Base-by-base conservation (phyloP, 1,140 invertebrate genomes). In the Hyles vespertilio region DNA sequence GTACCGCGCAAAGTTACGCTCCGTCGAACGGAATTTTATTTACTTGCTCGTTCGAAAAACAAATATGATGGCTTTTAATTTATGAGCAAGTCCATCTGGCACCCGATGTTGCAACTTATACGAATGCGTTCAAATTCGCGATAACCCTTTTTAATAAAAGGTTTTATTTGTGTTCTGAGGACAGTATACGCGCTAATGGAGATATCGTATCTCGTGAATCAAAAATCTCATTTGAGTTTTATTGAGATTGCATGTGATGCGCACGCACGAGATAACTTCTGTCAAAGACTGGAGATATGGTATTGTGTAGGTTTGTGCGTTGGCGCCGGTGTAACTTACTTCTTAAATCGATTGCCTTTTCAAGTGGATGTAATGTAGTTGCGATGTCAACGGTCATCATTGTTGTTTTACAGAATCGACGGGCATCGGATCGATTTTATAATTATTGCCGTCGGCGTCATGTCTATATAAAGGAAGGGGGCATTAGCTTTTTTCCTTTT, bases 51-150 rank as follows among this genome's bases (percentile, higher is more conserved):
- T 83, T 80, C 74, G 74, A 78, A 82, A 85, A 85, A 81, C 77
- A 86, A 86, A 88, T 86, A 84, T 85, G 79, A 88, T 78, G 73
- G 77, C 79, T 77, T 86, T 82, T 86, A 86, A 86, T 87, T 87
- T 86, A 86, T 86, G 77, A 82, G 69, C 68, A 64, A 60, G 72
- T 73, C 75, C 68, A 69, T 63, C 65, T 62, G 64, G 69, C 72
- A 70, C 58, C 65, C 69, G 67, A 67, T 66, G 59, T 66, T 63
- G 70, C 55, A 70, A 57, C 12, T 50, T 57, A 51, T 43, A 57
- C 50, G 47, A 57, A 57, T 50, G 11, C 69, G 67, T 76, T 76
- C 66, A 74, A 80, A 81, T 77, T 77, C 67, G 63, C 73, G 73
- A 79, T 76, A 65, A 11, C 64, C 66, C 56, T 59, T 72, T 55